Evolutionary conservation across 2,113 vertebrate species (phyloP).

Genomic region (Cricetomys ansorgei): DNA sequence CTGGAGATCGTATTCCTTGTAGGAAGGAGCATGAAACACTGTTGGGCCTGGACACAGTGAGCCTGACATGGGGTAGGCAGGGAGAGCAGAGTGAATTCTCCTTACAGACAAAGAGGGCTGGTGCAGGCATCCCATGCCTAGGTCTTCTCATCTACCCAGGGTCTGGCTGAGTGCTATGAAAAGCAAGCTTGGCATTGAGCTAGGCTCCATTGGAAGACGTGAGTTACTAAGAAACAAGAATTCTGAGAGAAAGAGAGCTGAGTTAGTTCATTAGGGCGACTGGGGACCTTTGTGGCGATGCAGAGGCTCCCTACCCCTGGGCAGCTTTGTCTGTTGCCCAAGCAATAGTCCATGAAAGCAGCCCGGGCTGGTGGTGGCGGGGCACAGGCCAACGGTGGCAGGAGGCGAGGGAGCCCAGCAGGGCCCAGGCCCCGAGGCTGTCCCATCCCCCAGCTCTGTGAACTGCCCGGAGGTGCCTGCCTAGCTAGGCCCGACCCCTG

Average conservation of each 20-base stretch:
- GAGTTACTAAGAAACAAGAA: slow-evolving; percentile 77
- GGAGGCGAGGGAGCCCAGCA: neutral
- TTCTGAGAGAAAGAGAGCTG: slow-evolving; percentile 53
- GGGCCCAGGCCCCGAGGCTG: neutral
- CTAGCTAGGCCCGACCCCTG: neutral
- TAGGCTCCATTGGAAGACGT: slow-evolving; percentile 58
- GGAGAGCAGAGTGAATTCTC: neutral
- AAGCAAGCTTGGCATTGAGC: slow-evolving; percentile 59
- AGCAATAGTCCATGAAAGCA: slow-evolving; percentile 65
- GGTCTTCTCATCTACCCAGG: slow-evolving; percentile 20
- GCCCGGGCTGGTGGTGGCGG: neutral
- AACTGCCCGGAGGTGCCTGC: neutral
- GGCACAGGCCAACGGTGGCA: neutral
- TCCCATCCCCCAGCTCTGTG: neutral
- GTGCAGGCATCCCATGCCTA: neutral
- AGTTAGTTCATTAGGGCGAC: slow-evolving; percentile 68
- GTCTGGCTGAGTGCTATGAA: slow-evolving; percentile 33
- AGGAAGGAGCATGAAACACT: neutral
- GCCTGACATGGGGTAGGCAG: neutral
- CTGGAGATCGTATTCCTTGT: neutral
- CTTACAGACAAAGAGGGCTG: neutral
- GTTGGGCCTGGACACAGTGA: neutral
- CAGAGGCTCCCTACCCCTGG: slow-evolving; percentile 33
- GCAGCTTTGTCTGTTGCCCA: slow-evolving; percentile 70
- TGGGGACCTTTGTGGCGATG: slow-evolving; percentile 64